phyloP scores from a whole-genome alignment of 2,797 vertebrate genomes.

The Argentina silus region DNA sequence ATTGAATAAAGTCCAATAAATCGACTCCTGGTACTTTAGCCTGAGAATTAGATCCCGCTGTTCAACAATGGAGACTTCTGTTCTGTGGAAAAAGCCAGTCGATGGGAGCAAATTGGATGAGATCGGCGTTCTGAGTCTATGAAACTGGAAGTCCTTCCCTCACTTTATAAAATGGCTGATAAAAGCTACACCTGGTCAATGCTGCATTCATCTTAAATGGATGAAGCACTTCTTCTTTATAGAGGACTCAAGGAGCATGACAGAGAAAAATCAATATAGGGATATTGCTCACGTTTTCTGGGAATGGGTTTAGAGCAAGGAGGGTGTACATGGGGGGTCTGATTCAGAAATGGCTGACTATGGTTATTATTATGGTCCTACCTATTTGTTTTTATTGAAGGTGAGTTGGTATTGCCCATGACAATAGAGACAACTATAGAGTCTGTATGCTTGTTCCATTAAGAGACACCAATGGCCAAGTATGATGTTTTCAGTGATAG shows the following conservation, averaged over 20 bases:
- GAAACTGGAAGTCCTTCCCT: slow-evolving; percentile 25
- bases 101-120: slow-evolving; percentile 38
- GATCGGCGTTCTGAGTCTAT: slow-evolving; percentile 9
- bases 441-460: too few relatives aligned
- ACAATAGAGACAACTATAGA: too few relatives aligned
- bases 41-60: slow-evolving; percentile 45
- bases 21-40: slow-evolving; percentile 28
- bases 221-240: slow-evolving; percentile 28
- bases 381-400: too few relatives aligned
- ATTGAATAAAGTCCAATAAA: slow-evolving; percentile 30
- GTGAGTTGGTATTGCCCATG: too few relatives aligned
- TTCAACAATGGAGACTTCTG: slow-evolving; percentile 41
- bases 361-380: too few relatives aligned
- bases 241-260: slow-evolving; percentile 33
- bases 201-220: slow-evolving; percentile 25
- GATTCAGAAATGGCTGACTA: neutral
- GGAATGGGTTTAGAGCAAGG: slow-evolving; percentile 23
- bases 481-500: too few relatives aligned
- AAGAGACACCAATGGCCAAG: too few relatives aligned
- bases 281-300: slow-evolving; percentile 28
- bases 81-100: slow-evolving; percentile 32
- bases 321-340: neutral
- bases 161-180: slow-evolving; percentile 19
- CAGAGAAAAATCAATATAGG: slow-evolving; percentile 40
- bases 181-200: slow-evolving; percentile 29